Evolutionary conservation across 1,140 invertebrate genomes (phyloP), one percentile per base, ranked within the genome.

Genomic region (Drosophila obscura): DNA sequence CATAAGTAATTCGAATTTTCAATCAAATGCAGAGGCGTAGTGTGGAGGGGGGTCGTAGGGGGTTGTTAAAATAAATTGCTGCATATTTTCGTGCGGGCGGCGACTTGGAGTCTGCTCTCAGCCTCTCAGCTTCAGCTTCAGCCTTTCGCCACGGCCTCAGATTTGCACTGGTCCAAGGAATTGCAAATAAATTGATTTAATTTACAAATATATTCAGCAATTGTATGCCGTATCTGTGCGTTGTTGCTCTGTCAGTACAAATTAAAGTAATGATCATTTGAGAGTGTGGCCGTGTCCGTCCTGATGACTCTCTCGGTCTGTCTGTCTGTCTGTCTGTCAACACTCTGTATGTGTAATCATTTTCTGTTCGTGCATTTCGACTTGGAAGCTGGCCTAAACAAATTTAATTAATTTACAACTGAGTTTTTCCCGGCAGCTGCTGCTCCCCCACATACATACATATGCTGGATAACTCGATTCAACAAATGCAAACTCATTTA

Each of bases 101-200:
- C 35, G 73, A 61, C 49, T 44, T 49, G 16, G 61, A 13, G 35
- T 39, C 35, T 39, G 24, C 41, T 57, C 55, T 24, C 26, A 16
- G 31, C 16, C n/a, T 1, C 19, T 19, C n/a, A 26, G 50, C 35
- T 16, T 24, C 7, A 4, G 51, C 28, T 5, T 19, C 51, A 39
- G 16, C 28, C 16, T 35, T 19, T 26, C 2, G 28, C n/a, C 15
- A 16, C 51, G 28, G 5, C 28, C 28, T 52, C 13, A 9, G 43
- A 6, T 48, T 45, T 44, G 46, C 31, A 28, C 31, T 43, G 58
- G 39, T 31, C 67, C 53, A 61, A 85, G 59, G 71, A 81, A 85
- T 81, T 81, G 75, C 55, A 87, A 81, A 85, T 75, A 85, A 87
- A 85, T 85, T 78, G 81, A 87, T 85, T 78, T 80, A 78, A 81